Evolutionary conservation across 2,113 vertebrate species (phyloP).

Genomic region (Saimiri boliviensis): DNA sequence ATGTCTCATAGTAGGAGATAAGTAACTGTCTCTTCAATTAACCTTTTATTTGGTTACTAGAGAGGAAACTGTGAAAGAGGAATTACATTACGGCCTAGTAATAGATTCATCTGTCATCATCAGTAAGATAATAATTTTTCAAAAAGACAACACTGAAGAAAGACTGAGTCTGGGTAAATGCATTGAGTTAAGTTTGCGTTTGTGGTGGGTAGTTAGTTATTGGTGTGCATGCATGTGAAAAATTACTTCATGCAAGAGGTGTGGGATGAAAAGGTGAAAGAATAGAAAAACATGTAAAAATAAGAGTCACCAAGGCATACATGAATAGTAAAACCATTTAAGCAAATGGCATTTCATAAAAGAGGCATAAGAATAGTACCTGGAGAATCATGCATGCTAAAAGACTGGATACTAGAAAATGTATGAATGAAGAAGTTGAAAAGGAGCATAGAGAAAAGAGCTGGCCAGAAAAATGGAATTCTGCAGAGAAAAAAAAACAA

Average conservation of each 20-base stretch:
- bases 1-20: neutral
- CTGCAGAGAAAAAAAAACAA: neutral
- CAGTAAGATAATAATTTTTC: neutral
- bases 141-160: neutral
- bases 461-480: neutral
- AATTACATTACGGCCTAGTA: neutral
- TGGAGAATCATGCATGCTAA: neutral
- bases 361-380: neutral
- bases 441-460: neutral
- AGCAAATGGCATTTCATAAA: neutral
- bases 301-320: no score
- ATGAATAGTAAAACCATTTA: neutral
- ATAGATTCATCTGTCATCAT: neutral
- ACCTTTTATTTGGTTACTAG: neutral
- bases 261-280: neutral
- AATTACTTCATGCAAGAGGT: neutral
- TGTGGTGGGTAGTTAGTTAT: neutral
- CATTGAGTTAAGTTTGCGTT: neutral
- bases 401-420: neutral
- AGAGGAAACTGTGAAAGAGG: neutral
- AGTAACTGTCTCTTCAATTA: neutral
- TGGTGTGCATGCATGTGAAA: neutral
- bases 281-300: neutral
- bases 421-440: neutral
- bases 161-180: neutral